Percentiles rank a stretch among this genome's conserved stretches.
Evolutionary conservation across 2,113 vertebrate species (phyloP).

Genomic region (Notarius quadriscutis): DNA sequence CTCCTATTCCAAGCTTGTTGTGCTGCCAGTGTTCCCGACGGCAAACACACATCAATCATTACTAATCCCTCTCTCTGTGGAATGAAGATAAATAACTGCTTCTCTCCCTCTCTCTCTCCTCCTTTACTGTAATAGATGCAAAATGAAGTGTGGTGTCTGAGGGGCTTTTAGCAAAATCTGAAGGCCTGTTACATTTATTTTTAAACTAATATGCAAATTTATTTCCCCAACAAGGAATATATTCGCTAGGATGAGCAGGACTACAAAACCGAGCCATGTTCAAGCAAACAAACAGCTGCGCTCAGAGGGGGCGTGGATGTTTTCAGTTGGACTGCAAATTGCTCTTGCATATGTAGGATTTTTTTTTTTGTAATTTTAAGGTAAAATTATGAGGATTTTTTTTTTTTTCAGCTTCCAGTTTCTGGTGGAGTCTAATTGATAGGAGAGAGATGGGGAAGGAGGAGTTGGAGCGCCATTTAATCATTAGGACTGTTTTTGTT

Average conservation of each 20-base stretch:
- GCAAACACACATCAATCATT: slow-evolving; percentile 62
- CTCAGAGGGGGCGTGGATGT: slow-evolving; percentile 22
- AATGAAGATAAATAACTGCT: slow-evolving; percentile 65
- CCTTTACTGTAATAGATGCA: slow-evolving; percentile 58
- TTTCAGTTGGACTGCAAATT: slow-evolving; percentile 4
- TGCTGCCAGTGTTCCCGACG: slow-evolving; percentile 58
- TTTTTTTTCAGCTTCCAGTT: slow-evolving; percentile 27
- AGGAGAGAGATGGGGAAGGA: slow-evolving; percentile 20
- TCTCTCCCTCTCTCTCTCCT: slow-evolving; percentile 1
- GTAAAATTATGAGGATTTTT: not conserved
- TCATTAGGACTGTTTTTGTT: slow-evolving; percentile 56
- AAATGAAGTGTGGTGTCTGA: slow-evolving; percentile 59
- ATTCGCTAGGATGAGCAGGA: slow-evolving; percentile 39
- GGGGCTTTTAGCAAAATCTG: slow-evolving; percentile 50
- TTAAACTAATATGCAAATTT: slow-evolving; percentile 60
- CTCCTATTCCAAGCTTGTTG: slow-evolving; percentile 62
- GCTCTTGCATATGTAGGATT: slow-evolving; percentile 15
- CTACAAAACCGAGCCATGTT: slow-evolving; percentile 38
- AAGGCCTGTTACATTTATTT: slow-evolving; percentile 57
- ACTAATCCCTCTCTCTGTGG: slow-evolving; percentile 65
- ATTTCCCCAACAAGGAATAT: slow-evolving; percentile 46
- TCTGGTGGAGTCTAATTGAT: slow-evolving; percentile 51
- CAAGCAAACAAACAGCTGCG: slow-evolving; percentile 36
- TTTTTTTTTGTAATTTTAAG: slow-evolving; percentile 22
- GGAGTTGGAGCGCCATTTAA: slow-evolving; percentile 48